Evolutionary conservation across 2,888 invertebrate species (phyloP), one percentile per base, ranked within the genome.

Genomic region (Drosophila kokeensis): DNA sequence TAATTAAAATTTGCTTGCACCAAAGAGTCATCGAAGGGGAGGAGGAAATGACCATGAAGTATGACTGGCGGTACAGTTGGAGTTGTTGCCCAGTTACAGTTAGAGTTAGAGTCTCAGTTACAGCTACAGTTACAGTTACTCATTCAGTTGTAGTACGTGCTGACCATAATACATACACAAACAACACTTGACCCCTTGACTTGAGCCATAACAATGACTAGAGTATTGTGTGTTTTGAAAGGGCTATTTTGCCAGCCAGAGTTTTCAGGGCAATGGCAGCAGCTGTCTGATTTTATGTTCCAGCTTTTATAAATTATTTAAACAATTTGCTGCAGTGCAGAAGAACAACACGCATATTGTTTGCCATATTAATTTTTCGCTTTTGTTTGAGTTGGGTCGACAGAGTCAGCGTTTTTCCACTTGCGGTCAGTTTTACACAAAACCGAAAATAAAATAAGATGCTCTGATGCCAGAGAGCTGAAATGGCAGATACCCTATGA

Each of bases 211-310:
- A 85, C 88, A 88, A 88, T 82, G 76, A 82, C 83, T 79, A 21
- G 66, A 48, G 58, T 50, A 63, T 69, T 36, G 27, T 59, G 52
- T 29, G 42, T 36, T 53, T 27, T 7, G 40, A 76, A 62, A 34
- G 45, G 45, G 38, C 38, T 71, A 5, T 34, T 54, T n/a, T 40
- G 13, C 29, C 30, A 27, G 42, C 38, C 21, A 42, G 55, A 32
- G 49, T 18, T 61, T 53, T 29, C 61, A 27, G 29, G 27, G 30
- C 42, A 15, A 13, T 10, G 21, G 40, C 59, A 79, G 70, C 81
- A 81, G 73, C 67, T 83, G 87, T 83, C 82, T 63, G 76, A 78
- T 77, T 90, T 75, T 80, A 83, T 83, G 71, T 83, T 75, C 67
- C 67, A 72, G 66, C 65, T 72, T 64, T 73, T 69, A 74, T 77